phyloP scores from a whole-genome alignment of 23 tunicate genomes.

The Styela clava region DNA sequence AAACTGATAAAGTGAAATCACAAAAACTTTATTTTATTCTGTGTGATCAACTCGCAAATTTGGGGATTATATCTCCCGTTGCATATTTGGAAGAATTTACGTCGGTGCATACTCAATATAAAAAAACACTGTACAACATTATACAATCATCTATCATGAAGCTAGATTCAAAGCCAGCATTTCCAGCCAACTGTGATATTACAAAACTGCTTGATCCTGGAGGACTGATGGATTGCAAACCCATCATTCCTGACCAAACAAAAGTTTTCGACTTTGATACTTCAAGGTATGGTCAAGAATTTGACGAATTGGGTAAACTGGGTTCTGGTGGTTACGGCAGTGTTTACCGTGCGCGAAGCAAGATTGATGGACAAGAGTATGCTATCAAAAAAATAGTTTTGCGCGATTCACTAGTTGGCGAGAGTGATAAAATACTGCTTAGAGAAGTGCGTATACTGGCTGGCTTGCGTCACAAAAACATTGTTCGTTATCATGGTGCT shows the following conservation, averaged over 20 bases:
- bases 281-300: conserved; percentile 54
- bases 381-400: conserved; percentile 67
- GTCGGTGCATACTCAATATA: conserved; percentile 61
- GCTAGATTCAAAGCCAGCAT: conserved; percentile 27
- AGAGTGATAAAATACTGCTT: not conserved
- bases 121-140: conserved; percentile 49
- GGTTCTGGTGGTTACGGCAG: conserved; percentile 62
- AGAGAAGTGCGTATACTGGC: conserved; percentile 69
- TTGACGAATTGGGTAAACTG: conserved; percentile 40
- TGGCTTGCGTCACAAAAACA: conserved; percentile 50
- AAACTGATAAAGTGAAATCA: conserved; percentile 42
- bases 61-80: conserved; percentile 59
- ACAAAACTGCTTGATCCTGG: not conserved
- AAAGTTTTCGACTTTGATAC: conserved; percentile 37
- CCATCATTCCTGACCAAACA: not conserved
- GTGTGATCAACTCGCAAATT: conserved; percentile 49
- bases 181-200: conserved; percentile 1
- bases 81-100: conserved; percentile 75
- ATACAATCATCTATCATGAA: conserved; percentile 49
- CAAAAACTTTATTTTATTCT: conserved; percentile 35
- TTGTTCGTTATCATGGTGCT: conserved; percentile 66
- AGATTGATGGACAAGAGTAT: conserved; percentile 66
- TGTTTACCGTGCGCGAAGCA: conserved; percentile 44
- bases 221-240: not conserved
- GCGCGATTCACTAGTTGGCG: conserved; percentile 8